Base-by-base conservation (phyloP, 2,888 invertebrate species). In the Acronicta psi region DNA sequence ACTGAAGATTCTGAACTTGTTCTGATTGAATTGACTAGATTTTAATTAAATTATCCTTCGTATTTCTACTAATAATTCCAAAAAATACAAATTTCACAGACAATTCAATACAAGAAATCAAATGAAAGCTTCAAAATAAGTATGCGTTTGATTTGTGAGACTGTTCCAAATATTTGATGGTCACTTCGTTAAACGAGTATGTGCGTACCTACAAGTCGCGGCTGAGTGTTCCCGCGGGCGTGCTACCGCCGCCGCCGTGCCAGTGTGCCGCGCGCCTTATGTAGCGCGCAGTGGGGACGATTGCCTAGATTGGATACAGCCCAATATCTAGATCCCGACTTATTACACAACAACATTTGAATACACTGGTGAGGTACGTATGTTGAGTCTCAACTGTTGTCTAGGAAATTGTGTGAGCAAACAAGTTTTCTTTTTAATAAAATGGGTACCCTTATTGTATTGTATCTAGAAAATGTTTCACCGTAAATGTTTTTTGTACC, bases 251-350 rank as follows among this genome's bases (percentile, higher is more conserved):
- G 13, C 29, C 38, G 31, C 36, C 37, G 18, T 49, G 47, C 42
- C 50, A 25, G 57, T 54, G 57, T 47, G 56, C 49, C 23, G 40
- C 52, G 47, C 56, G 46, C 56, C 54, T 74, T 67, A 69, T 50
- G 50, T 63, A 46, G 60, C 49, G 55, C 60, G 70, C 73, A 69
- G 40, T 59, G 64, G 77, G 80, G 60, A 61, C 76, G 54, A 78
- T 81, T 61, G 70, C 67, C 71, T 69, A 77, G 78, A 82, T 82
- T 81, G 80, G 78, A 80, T 74, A 44, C 53, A 52, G 40, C 62
- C 63, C 44, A 46, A 61, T 51, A 50, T 57, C 62, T 60, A 57
- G 54, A 47, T 38, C 53, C 56, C 61, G 29, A 56, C 61, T 62
- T 62, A 70, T 69, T 68, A 37, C 59, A 53, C 42, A 41, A 59